Percentiles rank a stretch among this genome's conserved stretches.
Conservation (phyloP, 2,113 vertebrate species). For the Limnothrissa miodon region DNA sequence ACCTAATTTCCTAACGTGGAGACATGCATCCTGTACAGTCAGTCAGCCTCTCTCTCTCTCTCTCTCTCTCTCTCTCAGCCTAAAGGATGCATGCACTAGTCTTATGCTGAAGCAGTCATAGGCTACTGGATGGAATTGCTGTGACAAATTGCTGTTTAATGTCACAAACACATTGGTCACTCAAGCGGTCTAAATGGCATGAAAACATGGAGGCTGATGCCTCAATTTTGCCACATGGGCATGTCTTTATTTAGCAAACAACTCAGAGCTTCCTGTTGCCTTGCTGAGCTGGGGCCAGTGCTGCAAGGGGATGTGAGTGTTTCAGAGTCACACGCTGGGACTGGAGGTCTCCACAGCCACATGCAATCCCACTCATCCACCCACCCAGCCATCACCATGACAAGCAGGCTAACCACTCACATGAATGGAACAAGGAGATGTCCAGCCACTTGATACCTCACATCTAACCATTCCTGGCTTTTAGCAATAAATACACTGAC, state of each 20-base stretch:
- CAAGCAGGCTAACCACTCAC: not conserved
- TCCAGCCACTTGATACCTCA: no score
- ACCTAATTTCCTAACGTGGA: not conserved
- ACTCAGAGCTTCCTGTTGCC: not conserved
- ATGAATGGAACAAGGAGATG: not conserved
- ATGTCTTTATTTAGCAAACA: constrained; percentile 6
- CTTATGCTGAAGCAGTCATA: not conserved
- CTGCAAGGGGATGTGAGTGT: not conserved
- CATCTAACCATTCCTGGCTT: not conserved
- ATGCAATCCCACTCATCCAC: not conserved
- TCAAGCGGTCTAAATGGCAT: not conserved
- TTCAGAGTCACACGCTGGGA: not conserved
- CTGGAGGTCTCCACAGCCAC: not conserved
- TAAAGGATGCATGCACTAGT: not conserved
- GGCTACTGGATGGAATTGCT: not conserved
- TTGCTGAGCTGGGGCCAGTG: not conserved
- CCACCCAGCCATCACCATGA: not conserved
- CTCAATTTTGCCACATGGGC: not conserved
- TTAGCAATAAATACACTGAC: not conserved
- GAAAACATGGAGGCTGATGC: not conserved
- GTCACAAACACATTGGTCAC: not conserved
- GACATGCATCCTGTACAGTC: not conserved
- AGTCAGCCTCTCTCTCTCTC: not conserved
- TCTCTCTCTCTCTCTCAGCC: not conserved
- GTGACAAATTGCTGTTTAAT: not conserved